Percentiles rank a stretch among this genome's conserved stretches.
These are phyloP conservation scores for Ispidina picta DNA, from an alignment of 2,797 vertebrate species.

Conservation along the genomic window DNA sequence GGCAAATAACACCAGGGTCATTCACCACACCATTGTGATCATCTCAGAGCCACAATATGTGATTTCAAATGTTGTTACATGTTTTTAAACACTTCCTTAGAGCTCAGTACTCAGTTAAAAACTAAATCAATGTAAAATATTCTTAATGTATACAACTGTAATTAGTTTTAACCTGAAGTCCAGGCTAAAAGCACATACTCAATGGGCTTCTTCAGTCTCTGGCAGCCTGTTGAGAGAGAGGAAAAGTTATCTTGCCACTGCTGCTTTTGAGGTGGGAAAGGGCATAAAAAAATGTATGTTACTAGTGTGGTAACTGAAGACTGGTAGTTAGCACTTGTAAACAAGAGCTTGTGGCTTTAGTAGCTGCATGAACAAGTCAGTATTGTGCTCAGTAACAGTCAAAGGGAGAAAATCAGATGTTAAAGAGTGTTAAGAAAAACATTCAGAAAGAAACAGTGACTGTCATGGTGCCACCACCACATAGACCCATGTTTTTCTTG, in stretches of 20 bases:
- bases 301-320: neutral
- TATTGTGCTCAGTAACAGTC: neutral
- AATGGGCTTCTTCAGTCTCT: neutral
- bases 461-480: neutral
- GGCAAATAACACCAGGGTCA: neutral
- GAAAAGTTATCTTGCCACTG: neutral
- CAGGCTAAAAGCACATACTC: neutral
- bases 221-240: neutral
- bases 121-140: neutral
- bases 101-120: neutral
- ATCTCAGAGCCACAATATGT: neutral
- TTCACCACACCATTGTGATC: neutral
- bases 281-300: neutral
- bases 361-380: neutral
- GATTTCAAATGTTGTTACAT: neutral
- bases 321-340: neutral
- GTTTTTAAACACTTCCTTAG: neutral
- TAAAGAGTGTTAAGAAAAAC: neutral
- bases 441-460: neutral
- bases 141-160: neutral
- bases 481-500: neutral
- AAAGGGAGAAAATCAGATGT: neutral
- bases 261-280: neutral
- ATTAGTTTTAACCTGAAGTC: neutral
- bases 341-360: neutral